Evolutionary conservation across 92 coral and sea anemone species (phyloP).

Genomic region (Porites cylindrica): DNA sequence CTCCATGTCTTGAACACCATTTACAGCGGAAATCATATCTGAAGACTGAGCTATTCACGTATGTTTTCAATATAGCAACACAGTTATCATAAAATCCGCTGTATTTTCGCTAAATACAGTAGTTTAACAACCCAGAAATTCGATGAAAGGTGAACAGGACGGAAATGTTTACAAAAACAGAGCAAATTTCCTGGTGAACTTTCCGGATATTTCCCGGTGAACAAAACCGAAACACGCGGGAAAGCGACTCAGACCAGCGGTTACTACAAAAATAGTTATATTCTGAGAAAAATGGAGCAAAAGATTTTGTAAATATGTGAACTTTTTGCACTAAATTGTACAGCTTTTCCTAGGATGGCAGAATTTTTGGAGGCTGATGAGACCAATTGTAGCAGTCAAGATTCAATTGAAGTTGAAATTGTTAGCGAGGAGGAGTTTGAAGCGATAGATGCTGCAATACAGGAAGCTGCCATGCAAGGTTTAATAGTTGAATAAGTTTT

Average conservation of each 20-base stretch:
- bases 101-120: not conserved
- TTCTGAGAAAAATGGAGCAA: too few relatives aligned
- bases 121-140: not conserved
- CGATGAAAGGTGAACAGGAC: not conserved
- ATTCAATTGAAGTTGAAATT: constrained; percentile 61
- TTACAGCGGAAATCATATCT: constrained; percentile 11
- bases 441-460: constrained; percentile 52
- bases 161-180: not conserved
- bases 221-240: constrained; percentile 25
- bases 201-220: not conserved
- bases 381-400: not conserved
- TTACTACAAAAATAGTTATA: not conserved
- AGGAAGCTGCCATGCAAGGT: constrained; percentile 23
- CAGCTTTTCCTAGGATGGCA: constrained; percentile 1
- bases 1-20: not conserved
- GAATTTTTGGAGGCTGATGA: not conserved
- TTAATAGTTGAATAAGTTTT: too few relatives aligned
- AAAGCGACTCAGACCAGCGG: constrained; percentile 33
- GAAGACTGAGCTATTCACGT: not conserved
- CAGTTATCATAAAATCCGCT: not conserved
- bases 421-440: constrained; percentile 66
- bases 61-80: not conserved
- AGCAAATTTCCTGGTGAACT: not conserved
- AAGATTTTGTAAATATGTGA: too few relatives aligned
- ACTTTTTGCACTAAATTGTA: too few relatives aligned